phyloP scores from a whole-genome alignment of 2,113 vertebrate genomes.

The Hyaena hyaena region DNA sequence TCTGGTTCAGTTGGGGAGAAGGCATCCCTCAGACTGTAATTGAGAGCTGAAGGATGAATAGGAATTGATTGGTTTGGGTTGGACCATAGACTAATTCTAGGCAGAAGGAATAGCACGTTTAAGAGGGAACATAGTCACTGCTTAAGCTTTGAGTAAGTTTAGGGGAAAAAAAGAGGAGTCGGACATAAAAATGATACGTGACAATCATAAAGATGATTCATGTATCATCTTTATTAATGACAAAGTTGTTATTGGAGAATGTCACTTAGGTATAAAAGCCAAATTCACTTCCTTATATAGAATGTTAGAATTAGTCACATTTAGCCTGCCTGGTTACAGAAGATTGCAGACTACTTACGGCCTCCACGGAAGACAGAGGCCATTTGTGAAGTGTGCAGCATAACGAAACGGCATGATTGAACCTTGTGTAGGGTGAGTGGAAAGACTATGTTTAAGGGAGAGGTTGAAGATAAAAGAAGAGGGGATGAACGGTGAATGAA shows the following conservation, averaged over 20 bases:
- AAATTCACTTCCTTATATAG: constrained; percentile 5
- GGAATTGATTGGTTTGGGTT: background rate
- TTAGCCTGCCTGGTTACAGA: background rate
- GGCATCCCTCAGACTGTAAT: background rate
- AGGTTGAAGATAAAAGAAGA: background rate
- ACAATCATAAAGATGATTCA: background rate
- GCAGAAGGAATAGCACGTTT: background rate
- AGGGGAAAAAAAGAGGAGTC: background rate
- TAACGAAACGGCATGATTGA: background rate
- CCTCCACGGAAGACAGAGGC: background rate
- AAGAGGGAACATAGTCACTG: background rate
- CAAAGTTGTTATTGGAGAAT: background rate
- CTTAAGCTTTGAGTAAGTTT: background rate
- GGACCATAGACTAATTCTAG: background rate
- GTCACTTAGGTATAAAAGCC: background rate
- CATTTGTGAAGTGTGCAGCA: background rate
- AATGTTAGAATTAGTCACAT: background rate
- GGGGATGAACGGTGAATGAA: background rate
- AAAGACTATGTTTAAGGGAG: background rate
- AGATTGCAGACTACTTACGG: background rate
- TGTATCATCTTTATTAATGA: background rate
- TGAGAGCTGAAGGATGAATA: background rate
- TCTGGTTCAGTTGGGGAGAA: background rate
- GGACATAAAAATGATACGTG: background rate
- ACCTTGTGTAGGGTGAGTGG: background rate